Conservation (phyloP, 2,797 vertebrate genomes). For the Lepilemur septentrionalis region DNA sequence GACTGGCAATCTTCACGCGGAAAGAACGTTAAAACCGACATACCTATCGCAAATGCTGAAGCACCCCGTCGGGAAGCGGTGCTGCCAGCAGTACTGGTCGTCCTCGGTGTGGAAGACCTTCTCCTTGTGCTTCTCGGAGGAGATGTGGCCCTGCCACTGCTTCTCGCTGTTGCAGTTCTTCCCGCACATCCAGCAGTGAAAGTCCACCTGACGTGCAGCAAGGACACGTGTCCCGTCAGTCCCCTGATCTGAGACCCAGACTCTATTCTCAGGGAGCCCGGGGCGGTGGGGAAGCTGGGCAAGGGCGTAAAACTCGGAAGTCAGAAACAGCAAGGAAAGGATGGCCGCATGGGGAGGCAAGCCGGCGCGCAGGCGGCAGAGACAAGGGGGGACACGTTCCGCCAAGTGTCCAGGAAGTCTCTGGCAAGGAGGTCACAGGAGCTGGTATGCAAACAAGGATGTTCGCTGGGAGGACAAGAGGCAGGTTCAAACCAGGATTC, state of each 20-base stretch:
- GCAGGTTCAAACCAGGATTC: background rate
- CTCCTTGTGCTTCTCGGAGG: constrained; percentile 99
- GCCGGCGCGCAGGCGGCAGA: background rate
- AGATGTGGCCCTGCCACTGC: constrained; percentile 99
- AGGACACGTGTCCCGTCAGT: accelerated
- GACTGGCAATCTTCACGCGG: background rate
- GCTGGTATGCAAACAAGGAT: background rate
- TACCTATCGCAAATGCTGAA: constrained; percentile 97
- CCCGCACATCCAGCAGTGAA: constrained; percentile 99
- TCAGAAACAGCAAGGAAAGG: background rate
- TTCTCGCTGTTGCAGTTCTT: constrained; percentile 99
- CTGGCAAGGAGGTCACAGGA: background rate
- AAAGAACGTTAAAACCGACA: constrained; percentile 27
- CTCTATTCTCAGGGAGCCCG: background rate
- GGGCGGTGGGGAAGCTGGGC: background rate
- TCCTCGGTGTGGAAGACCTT: constrained; percentile 98
- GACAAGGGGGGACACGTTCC: too few relatives aligned
- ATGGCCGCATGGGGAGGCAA: accelerated
- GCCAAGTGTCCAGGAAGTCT: background rate
- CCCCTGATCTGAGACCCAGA: background rate
- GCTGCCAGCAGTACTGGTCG: constrained; percentile 98
- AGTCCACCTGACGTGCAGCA: constrained; percentile 89
- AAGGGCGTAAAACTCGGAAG: background rate
- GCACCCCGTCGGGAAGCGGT: constrained; percentile 96
- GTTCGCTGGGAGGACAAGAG: background rate